These are phyloP conservation scores for Erpetoichthys calabaricus DNA, from an alignment of 2,797 vertebrate species.

Conservation along the genomic window DNA sequence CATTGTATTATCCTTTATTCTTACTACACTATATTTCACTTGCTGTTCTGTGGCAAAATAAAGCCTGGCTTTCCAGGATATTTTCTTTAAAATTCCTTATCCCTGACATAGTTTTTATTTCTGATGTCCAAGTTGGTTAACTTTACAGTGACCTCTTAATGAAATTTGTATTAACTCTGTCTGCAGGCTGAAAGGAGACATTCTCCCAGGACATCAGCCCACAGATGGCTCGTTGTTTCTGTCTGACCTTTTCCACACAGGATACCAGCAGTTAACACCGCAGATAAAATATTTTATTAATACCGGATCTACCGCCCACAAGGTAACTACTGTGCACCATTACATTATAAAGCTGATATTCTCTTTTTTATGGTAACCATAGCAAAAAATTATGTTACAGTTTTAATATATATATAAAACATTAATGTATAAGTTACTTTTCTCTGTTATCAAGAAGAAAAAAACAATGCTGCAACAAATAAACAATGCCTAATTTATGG, in stretches of 20 bases:
- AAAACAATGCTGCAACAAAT: too few species aligned
- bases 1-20: too few species aligned
- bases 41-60: too few species aligned
- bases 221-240: neutral
- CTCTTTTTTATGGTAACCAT: neutral
- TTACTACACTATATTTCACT: too few species aligned
- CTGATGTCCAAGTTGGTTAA: constrained; percentile 1
- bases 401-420: too few species aligned
- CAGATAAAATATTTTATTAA: neutral
- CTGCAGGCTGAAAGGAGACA: constrained; percentile 1
- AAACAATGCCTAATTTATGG: too few species aligned
- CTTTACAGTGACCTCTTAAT: neutral
- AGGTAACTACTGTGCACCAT: neutral
- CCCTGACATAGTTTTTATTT: neutral
- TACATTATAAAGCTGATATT: neutral
- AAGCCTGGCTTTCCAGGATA: too few species aligned
- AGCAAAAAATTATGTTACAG: too few species aligned
- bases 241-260: constrained; percentile 2
- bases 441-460: too few species aligned
- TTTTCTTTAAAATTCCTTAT: neutral
- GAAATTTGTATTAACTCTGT: constrained; percentile 4
- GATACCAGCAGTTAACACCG: constrained; percentile 1
- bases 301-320: neutral
- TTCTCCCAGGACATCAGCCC: constrained; percentile 3
- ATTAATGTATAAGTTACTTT: too few species aligned